Evolutionary conservation across 2,888 invertebrate species (phyloP).

Genomic region (Neocrepidodera transversa): DNA sequence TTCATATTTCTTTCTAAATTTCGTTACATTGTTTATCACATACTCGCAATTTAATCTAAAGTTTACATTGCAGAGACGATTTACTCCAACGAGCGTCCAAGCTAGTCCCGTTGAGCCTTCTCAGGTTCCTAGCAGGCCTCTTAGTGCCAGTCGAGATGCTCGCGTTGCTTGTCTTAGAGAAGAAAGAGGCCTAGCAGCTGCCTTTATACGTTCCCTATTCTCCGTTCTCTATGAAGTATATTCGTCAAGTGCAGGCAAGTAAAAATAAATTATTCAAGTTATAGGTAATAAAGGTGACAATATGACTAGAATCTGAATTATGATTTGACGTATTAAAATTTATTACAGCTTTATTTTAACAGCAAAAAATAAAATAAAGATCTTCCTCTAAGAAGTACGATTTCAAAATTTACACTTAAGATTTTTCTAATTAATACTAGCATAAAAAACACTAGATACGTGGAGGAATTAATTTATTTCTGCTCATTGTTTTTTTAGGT

Average conservation of each 20-base stretch:
- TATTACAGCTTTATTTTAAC: not conserved
- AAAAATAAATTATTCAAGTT: not conserved
- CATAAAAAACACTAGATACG: no score
- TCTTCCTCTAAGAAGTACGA: no score
- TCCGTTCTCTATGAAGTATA: slow-evolving; percentile 95
- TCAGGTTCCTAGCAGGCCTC: slow-evolving; percentile 49
- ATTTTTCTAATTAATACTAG: no score
- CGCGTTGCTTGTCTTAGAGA: slow-evolving; percentile 74
- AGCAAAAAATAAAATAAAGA: slow-evolving; percentile 71
- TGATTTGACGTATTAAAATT: no score
- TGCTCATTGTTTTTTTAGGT: slow-evolving; percentile 95
- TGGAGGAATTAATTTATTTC: no score
- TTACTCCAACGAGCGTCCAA: slow-evolving; percentile 68
- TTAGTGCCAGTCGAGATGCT: slow-evolving; percentile 65
- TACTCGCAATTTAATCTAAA: no score
- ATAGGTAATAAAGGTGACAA: no score
- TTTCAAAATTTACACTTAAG: no score
- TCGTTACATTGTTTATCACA: no score
- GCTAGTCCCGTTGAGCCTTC: slow-evolving; percentile 47
- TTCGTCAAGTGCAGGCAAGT: slow-evolving; percentile 26
- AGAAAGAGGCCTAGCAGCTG: slow-evolving; percentile 73
- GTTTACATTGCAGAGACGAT: slow-evolving; percentile 60
- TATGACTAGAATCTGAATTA: no score
- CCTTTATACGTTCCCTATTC: slow-evolving; percentile 79
- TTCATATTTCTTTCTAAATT: no score